Base-by-base conservation (phyloP, 2,888 invertebrate genomes). In the Lepetodrilus schrolli region DNA sequence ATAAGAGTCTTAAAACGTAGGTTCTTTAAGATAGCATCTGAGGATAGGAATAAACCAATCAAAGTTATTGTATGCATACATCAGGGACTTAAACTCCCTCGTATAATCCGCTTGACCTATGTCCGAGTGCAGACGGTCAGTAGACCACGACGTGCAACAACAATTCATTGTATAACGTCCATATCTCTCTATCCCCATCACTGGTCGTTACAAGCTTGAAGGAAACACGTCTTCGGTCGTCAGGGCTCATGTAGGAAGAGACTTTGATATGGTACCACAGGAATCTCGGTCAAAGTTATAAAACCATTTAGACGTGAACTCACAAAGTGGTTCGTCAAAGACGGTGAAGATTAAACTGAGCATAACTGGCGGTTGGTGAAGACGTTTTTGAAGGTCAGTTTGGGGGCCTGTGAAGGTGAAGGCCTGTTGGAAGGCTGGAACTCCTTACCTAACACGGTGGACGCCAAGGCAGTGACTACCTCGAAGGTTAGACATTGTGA, bases 321-420 rank as follows among this genome's bases (percentile, higher is more conserved):
- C 58, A 58, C 58, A 58, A 58, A 58, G 58, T 30, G 58, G 58
- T 58, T 30, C 26, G 58, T 58, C 58, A 58, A 34, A 58, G 58
- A 58, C 30, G 17, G 58, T 58, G 34, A 58, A 58, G n/a, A 34
- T 58, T 58, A 34, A 58, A 58, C 58, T 34, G 58, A 17, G 58
- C 58, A 58, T 23, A 58, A 30, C 58, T 17, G 58, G 10, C 34
- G 58, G 34, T 17, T 58, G 26, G 58, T 58, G 58, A 58, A 58
- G 58, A 58, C 17, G 30, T 58, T n/a, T n/a, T n/a, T n/a, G n/a
- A n/a, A n/a, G n/a, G n/a, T n/a, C n/a, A n/a, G n/a, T n/a, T n/a
- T 10, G 30, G 30, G 58, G 30, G 58, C 58, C 58, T n/a, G 58
- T 34, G 34, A 10, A 30, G 26, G 17, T 43, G 5, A 13, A 13